These are phyloP conservation scores for Myotis davidii DNA, from an alignment of 2,113 vertebrate species.

Conservation along the genomic window DNA sequence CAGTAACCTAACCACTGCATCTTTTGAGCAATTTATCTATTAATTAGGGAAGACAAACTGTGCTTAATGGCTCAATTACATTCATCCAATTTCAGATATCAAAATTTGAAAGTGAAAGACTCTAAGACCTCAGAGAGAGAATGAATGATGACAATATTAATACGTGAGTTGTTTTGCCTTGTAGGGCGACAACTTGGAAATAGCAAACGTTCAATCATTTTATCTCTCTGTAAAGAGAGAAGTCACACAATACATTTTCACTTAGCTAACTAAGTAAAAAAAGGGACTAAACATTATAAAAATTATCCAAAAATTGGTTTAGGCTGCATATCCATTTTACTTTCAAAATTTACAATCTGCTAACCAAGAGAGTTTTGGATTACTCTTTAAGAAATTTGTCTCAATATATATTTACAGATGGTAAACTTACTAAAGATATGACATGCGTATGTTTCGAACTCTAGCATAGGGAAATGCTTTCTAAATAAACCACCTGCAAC, in stretches of 20 bases:
- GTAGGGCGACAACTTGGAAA: background rate
- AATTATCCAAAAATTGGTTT: background rate
- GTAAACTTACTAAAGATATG: background rate
- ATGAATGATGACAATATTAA: background rate
- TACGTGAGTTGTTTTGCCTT: background rate
- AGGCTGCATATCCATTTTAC: background rate
- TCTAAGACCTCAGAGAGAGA: background rate
- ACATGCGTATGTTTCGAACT: background rate
- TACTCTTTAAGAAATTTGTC: background rate
- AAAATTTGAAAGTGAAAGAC: background rate
- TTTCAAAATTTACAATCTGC: background rate
- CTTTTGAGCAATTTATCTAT: background rate
- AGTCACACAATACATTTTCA: background rate
- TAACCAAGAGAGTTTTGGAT: background rate
- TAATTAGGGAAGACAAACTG: background rate
- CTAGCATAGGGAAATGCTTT: background rate
- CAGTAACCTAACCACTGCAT: background rate
- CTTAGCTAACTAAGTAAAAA: background rate
- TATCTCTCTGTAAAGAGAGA: background rate
- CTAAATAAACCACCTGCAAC: background rate
- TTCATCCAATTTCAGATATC: background rate
- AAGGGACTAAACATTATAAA: background rate
- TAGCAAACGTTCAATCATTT: background rate
- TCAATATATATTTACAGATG: background rate
- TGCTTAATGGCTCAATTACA: background rate